Conservation (phyloP, 2,797 vertebrate species). For the Mormyrus hasselquistii region DNA sequence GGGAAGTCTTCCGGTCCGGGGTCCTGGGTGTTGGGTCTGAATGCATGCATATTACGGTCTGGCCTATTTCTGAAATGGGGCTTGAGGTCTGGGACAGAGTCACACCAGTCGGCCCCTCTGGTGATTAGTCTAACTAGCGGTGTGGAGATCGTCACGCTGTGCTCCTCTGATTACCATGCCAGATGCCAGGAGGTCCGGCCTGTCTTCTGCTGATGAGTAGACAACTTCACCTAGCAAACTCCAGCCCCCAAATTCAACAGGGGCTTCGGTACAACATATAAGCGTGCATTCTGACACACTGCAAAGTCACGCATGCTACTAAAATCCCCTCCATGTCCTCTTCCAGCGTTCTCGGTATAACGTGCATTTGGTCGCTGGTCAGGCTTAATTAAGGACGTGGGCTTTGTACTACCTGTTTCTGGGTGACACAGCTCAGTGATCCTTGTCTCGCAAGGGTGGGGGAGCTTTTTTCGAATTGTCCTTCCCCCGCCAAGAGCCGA, state of each 20-base stretch:
- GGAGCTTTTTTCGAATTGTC: not conserved
- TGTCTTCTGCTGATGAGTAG: slow-evolving; percentile 22
- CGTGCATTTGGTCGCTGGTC: not conserved
- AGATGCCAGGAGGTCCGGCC: slow-evolving; percentile 42
- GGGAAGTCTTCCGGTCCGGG: not conserved
- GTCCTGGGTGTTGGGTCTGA: slow-evolving; percentile 24
- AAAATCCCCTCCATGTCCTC: not conserved
- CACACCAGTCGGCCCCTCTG: slow-evolving; percentile 41
- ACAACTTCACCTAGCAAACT: not conserved
- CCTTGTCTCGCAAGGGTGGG: not conserved
- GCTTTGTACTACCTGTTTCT: not conserved
- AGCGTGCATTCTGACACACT: not conserved
- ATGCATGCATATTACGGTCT: slow-evolving; percentile 37
- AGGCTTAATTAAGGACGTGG: not conserved
- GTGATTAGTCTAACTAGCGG: slow-evolving; percentile 59
- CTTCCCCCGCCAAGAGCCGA: not conserved
- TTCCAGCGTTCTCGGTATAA: not conserved
- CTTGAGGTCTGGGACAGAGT: slow-evolving; percentile 30
- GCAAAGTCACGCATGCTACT: not conserved
- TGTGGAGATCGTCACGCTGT: not conserved
- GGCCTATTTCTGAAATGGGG: slow-evolving; percentile 38
- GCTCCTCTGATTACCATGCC: slow-evolving; percentile 45
- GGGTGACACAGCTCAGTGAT: not conserved
- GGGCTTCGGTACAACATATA: not conserved
- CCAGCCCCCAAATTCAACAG: not conserved